Evolutionary conservation across 2,113 vertebrate species (phyloP).

Genomic region (Hypanus sabinus): DNA sequence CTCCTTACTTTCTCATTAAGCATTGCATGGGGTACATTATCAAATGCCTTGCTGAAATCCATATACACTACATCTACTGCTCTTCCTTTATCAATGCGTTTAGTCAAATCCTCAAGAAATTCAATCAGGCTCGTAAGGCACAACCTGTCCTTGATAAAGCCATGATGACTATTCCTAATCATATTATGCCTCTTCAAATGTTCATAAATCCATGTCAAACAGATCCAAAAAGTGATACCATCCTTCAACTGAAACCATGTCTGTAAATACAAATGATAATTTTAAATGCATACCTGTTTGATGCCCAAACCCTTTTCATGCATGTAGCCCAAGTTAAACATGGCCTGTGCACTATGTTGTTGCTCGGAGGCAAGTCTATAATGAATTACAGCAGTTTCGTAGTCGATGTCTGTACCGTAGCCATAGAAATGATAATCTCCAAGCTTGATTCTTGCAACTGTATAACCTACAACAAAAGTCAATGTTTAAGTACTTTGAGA

Average conservation of each 20-base stretch:
- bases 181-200: too few relatives aligned
- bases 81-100: too few relatives aligned
- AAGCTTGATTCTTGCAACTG: constrained; percentile 88
- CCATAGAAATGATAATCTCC: constrained; percentile 98
- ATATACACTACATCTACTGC: too few relatives aligned
- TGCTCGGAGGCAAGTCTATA: constrained; percentile 94
- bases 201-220: background rate
- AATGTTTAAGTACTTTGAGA: background rate
- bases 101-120: too few relatives aligned
- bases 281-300: constrained; percentile 72
- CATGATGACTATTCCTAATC: too few relatives aligned
- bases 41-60: too few relatives aligned
- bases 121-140: too few relatives aligned
- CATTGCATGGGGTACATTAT: too few relatives aligned
- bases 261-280: background rate
- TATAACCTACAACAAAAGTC: constrained; percentile 69
- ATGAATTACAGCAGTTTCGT: constrained; percentile 92
- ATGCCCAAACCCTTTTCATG: constrained; percentile 95
- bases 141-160: too few relatives aligned
- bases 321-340: constrained; percentile 98
- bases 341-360: constrained; percentile 92
- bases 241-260: too few relatives aligned
- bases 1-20: too few relatives aligned
- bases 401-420: constrained; percentile 89
- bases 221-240: too few relatives aligned